Evolutionary conservation across 1,140 invertebrate species (phyloP), one percentile per base, ranked within the genome.

Genomic region (Atta texana): DNA sequence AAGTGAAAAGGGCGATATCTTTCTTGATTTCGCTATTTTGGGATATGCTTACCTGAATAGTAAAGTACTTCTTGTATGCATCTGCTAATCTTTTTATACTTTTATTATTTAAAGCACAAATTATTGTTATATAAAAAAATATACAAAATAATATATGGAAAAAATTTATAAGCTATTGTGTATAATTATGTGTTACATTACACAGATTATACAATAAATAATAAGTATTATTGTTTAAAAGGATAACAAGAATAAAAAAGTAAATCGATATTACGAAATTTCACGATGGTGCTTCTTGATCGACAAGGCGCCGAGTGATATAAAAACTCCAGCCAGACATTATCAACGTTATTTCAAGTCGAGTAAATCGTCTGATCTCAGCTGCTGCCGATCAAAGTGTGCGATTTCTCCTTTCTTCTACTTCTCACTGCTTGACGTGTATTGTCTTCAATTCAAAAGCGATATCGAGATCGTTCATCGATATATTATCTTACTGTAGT

Each of bases 401-500:
- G 55, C 88, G 77, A 89, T 78, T 90, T 69, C 71, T 90, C 68
- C 74, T 80, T 90, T 87, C 28, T 87, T 80, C 24, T 69, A 88
- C 61, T 68, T 91, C 85, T 77, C 78, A 57, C 55, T 76, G 81
- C 81, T 81, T 80, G 87, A 90, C 89, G 66, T 59, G 90, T 76
- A 91, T 91, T 91, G 90, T 91, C 90, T 91, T 71, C 81, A 66
- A 87, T 91, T 91, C 90, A 89, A 91, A 87, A 80, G 88, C 85
- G 82, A 90, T 85, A 89, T 81, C 85, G 81, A 87, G 90, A 85
- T 87, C 72, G 76, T 69, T 84, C 75, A 64, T 91, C 68, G 87
- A 82, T 88, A 87, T 86, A 80, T 90, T 90, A 89, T 91, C 90
- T 82, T 87, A 18, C 72, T 82, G 84, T 10, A 69, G 71, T 77